A percentile compares a stretch with the other conserved stretches of the same genome.
phyloP scores from a whole-genome alignment of 2,113 vertebrate species.

The Brachypodius melanocephalos region DNA sequence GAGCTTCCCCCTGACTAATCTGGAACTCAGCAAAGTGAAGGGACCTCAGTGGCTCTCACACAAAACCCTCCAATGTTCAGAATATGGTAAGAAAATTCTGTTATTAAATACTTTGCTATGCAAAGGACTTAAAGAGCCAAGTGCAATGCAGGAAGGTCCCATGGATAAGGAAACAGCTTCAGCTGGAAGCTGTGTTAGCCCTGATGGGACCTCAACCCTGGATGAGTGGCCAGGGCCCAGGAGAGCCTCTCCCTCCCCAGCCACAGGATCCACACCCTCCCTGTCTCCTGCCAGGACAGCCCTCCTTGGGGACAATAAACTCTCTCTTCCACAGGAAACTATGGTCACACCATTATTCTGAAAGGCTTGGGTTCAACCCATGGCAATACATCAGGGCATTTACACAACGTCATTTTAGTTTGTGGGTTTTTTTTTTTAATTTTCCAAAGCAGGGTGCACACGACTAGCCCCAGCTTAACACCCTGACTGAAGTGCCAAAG shows the following conservation, averaged over 20 bases:
- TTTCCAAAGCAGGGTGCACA: neutral
- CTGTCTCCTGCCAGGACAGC: neutral
- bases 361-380: neutral
- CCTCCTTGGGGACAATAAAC: neutral
- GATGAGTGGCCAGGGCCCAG: neutral
- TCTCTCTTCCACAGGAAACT: neutral
- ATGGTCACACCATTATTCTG: neutral
- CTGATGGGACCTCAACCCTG: accelerated
- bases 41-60: accelerated
- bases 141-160: neutral
- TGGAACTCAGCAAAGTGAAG: neutral
- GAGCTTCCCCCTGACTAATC: neutral
- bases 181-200: neutral
- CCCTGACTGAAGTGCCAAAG: neutral
- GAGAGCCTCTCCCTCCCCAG: neutral
- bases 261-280: neutral
- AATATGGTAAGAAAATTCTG: neutral
- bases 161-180: neutral
- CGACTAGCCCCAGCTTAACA: neutral
- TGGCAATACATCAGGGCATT: neutral
- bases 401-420: neutral
- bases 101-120: neutral
- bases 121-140: neutral
- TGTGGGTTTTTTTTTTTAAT: too few species aligned
- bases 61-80: neutral